Base-by-base conservation (phyloP, 2,888 invertebrate species). In the Lutraria lutraria region DNA sequence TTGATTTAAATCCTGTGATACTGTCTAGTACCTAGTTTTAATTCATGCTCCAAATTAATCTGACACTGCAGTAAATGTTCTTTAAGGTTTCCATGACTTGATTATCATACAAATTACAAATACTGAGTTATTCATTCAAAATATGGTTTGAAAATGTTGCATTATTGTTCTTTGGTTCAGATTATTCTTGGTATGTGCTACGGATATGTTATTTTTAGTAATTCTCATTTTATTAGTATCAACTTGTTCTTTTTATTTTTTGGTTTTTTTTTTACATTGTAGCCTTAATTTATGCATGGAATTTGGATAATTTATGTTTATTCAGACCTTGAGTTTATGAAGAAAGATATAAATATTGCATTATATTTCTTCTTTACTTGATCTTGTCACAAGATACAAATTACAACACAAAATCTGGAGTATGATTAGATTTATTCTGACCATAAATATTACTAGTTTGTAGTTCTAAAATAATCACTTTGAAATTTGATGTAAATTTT, bases 1-100 rank as follows among this genome's bases (percentile, higher is more conserved):
- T 34, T 76, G 76, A 76, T 31, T 76, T 34, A 31, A 31, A 25
- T 76, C 76, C 76, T 76, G 76, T 76, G 76, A 76, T 76, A 76
- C 31, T 31, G 12, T 15, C 29, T 76, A 31, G 31, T 76, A 31
- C 76, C 16, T 76, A 31, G 76, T 34, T 76, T 76, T 10, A 31
- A 31, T 76, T 31, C 15, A 25, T 76, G 31, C 31, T 31, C 72
- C 29, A 72, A 21, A n/a, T 56, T 63, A 63, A 63, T 63, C 63
- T 63, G 63, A n/a, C 63, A 21, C 15, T n/a, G 63, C 21, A 63
- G 63, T 63, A n/a, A 3, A 63, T n/a, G 21, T 15, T 63, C 21
- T n/a, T 19, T 19, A 63, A 63, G 3, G 25, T 68, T 56, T 56
- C 56, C 19, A 56, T 56, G 43, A 43, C 8, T 43, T 43, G 43